Evolutionary conservation across 37 sponge, comb jelly and placozoan genomes (phyloP), one percentile per base, ranked within the genome.

Genomic region (Eunapius fragilis): DNA sequence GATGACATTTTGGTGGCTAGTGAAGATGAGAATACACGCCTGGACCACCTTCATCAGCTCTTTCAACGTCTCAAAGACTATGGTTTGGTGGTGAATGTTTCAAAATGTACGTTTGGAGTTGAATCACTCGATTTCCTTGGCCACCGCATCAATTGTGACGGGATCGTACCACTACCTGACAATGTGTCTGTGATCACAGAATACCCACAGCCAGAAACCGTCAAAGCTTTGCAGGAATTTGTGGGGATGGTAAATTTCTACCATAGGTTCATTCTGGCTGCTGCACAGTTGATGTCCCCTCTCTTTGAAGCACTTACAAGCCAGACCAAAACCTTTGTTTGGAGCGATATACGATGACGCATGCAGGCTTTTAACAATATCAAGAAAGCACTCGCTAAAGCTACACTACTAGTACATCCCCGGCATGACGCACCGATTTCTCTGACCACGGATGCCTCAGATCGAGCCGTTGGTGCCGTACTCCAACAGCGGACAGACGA

Each of bases 191-290:
- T 47, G 0, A 82, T 87, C 30, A 82, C 76, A 32, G 38, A 74
- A 58, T 89, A 84, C 25, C 84, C 84, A 13, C 75, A 75, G 45
- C 84, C 84, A 2, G 34, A 41, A 4, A 75, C 90, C 2, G 81
- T 80, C 14, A 75, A 76, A 7, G 25, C 80, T 23, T 80, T 91
- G 17, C 79, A 76, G 3, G 49, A 67, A n/a, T 91, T 91, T 76
- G 9, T 91, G 12, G 87, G 84, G 5, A 80, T 91, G 2, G 82
- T 91, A 6, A 91, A 86, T 72, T 91, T 87, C 71, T 91, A 87
- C 74, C 91, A 86, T 25, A 84, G 75, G 0, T 91, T 90, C 70
- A 14, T 81, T 2, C 86, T 86, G 0, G 28, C 74, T 34, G 76
- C 84, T 78, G 91, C 87, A 19, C 38, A 72, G 2, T 31, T 68